A percentile compares a stretch with the other conserved stretches of the same genome.
Evolutionary conservation across 2,113 vertebrate genomes (phyloP).

Genomic region (Etheostoma cragini): DNA sequence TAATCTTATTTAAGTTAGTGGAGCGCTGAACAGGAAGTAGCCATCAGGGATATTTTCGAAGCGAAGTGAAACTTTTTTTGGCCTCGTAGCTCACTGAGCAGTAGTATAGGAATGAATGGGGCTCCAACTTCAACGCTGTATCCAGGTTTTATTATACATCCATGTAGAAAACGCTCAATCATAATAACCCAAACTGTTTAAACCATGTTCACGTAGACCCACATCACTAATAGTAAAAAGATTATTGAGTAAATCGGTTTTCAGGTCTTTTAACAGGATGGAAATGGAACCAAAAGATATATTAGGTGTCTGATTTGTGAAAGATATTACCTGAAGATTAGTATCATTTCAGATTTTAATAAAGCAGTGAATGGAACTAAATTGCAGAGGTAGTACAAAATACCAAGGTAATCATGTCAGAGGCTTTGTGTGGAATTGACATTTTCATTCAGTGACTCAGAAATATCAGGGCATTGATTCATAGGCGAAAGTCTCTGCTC

Average conservation of each 20-base stretch:
- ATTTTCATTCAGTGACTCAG: conserved; percentile 38
- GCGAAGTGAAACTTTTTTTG: no score
- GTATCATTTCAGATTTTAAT: conserved; percentile 42
- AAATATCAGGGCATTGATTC: conserved; percentile 24
- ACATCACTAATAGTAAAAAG: background rate
- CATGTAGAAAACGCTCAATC: background rate
- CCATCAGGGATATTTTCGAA: no score
- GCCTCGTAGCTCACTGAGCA: no score
- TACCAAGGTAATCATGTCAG: conserved; percentile 34
- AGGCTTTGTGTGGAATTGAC: conserved; percentile 28
- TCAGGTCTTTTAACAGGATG: conserved; percentile 3
- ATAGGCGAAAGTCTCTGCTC: conserved; percentile 1
- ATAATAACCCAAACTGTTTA: background rate
- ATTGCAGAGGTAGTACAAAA: conserved; percentile 25
- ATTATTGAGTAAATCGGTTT: background rate
- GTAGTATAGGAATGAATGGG: no score
- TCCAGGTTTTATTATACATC: no score
- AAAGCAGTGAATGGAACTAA: conserved; percentile 3
- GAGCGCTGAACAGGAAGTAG: no score
- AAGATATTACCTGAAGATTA: conserved; percentile 16
- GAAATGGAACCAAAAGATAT: conserved; percentile 26
- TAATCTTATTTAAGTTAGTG: no score
- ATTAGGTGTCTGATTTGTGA: conserved; percentile 32
- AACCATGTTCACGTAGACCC: background rate
- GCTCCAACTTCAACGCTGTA: no score